These are phyloP conservation scores for Sebastiscus tertius DNA, from an alignment of 2,797 vertebrate genomes.

Conservation along the genomic window DNA sequence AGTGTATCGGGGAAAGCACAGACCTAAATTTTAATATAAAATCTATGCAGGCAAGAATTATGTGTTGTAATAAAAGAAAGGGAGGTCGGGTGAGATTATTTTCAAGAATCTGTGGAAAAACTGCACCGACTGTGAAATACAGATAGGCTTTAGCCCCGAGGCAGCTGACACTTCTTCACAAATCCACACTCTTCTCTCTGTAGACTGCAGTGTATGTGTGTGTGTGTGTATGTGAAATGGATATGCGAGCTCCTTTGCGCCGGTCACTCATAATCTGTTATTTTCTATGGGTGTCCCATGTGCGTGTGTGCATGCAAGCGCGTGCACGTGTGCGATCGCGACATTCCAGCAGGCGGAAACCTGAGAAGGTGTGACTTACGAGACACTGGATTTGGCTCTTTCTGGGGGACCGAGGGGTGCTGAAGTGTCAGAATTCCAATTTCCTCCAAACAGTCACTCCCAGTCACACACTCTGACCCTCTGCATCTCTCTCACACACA, in stretches of 20 bases:
- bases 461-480: conserved; percentile 57
- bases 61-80: conserved; percentile 26
- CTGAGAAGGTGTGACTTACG: conserved; percentile 77
- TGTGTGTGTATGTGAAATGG: conserved; percentile 40
- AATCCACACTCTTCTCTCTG: conserved; percentile 56
- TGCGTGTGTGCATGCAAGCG: conserved; percentile 22
- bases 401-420: conserved; percentile 69
- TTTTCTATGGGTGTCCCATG: conserved; percentile 52
- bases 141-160: conserved; percentile 30
- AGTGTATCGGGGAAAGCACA: not conserved
- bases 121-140: conserved; percentile 17
- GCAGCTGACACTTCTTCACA: conserved; percentile 62
- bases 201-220: conserved; percentile 37
- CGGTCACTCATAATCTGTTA: conserved; percentile 55
- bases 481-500: conserved; percentile 39
- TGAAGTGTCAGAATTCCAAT: conserved; percentile 77
- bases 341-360: conserved; percentile 75
- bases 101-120: conserved; percentile 41
- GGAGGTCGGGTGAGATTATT: conserved; percentile 21
- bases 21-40: not conserved
- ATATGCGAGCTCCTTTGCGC: conserved; percentile 41
- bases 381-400: conserved; percentile 71
- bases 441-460: conserved; percentile 69
- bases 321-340: conserved; percentile 31
- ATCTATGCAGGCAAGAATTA: not conserved